These are phyloP conservation scores for Gastracanthus pulcherrimus DNA, from an alignment of 2,888 invertebrate species.

Conservation along the genomic window DNA sequence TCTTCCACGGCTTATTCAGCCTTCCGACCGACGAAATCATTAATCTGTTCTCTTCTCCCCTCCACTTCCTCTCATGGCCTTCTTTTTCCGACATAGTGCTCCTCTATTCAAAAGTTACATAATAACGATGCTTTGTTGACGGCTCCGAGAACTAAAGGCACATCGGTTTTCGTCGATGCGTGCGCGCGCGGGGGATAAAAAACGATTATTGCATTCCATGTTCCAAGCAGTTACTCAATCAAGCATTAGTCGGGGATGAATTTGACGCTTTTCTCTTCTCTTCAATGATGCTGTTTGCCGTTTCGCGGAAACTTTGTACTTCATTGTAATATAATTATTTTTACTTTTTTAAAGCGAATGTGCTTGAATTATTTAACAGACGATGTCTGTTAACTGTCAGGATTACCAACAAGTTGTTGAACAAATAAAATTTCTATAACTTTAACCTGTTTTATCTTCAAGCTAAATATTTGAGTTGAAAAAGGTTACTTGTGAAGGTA, in stretches of 20 bases:
- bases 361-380: neutral
- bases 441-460: no score
- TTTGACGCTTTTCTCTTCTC: neutral
- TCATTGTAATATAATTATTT: neutral
- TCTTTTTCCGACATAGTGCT: neutral
- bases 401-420: no score
- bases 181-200: neutral
- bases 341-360: neutral
- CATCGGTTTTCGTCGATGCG: neutral
- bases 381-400: neutral
- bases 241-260: slow-evolving; percentile 2
- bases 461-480: no score
- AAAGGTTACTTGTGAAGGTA: no score
- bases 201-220: slow-evolving; percentile 1
- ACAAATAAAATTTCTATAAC: no score
- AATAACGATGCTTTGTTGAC: slow-evolving; percentile 40
- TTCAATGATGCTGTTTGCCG: neutral
- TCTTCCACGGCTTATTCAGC: slow-evolving; percentile 67
- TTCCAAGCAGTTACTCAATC: neutral
- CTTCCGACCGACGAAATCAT: slow-evolving; percentile 63
- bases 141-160: slow-evolving; percentile 4
- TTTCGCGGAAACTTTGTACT: neutral
- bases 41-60: slow-evolving; percentile 58
- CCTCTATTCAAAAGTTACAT: slow-evolving; percentile 40
- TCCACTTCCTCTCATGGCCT: slow-evolving; percentile 29